phyloP scores from a whole-genome alignment of 1,140 invertebrate species.

The Drosophila nasuta region DNA sequence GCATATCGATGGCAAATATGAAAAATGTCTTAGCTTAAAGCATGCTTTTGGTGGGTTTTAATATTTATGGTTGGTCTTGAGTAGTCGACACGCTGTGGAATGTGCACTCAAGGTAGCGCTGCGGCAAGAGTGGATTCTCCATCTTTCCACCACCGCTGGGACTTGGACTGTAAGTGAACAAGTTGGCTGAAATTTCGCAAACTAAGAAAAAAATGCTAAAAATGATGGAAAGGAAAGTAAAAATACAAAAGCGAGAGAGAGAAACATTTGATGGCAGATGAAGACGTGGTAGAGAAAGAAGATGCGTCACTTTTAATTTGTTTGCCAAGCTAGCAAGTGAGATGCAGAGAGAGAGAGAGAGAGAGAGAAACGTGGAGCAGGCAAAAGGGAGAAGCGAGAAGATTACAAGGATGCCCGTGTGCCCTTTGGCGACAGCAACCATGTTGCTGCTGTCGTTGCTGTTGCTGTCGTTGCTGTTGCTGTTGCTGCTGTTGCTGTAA shows the following conservation, averaged over 20 bases:
- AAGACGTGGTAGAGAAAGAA: constrained; percentile 29
- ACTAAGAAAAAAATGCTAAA: constrained; percentile 1
- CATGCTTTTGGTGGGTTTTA: no score
- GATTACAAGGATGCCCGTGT: constrained; percentile 15
- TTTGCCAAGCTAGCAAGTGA: constrained; percentile 52
- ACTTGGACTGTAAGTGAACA: neutral
- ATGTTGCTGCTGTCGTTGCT: constrained; percentile 27
- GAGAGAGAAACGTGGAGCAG: neutral
- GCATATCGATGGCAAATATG: no score
- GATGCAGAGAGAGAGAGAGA: neutral
- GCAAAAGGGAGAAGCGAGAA: neutral
- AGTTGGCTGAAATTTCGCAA: constrained; percentile 9
- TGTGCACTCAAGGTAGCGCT: no score
- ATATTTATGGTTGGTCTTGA: no score
- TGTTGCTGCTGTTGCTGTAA: constrained; percentile 27
- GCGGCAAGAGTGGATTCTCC: neutral
- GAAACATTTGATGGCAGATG: constrained; percentile 8
- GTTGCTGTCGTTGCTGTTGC: no score
- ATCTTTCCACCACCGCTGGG: no score
- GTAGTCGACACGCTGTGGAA: no score
- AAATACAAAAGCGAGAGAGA: neutral
- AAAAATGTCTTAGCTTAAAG: no score
- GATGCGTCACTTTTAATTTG: constrained; percentile 80
- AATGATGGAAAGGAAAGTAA: neutral
- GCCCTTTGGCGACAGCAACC: constrained; percentile 32